Conservation (phyloP, 35 echinoderm and acorn worm species). For the Apostichopus parvimensis region DNA sequence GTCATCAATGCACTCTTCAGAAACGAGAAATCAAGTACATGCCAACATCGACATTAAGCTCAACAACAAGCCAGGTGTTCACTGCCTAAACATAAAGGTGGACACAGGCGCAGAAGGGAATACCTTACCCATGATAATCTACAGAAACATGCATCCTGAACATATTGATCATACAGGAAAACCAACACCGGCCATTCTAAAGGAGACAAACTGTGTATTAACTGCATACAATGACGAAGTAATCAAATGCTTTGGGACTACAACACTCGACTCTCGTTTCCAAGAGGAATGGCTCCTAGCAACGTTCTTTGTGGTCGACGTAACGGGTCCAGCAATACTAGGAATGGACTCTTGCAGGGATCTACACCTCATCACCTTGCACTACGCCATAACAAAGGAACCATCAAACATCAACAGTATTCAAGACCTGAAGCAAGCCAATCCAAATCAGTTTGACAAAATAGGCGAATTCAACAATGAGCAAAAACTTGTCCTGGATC, state of each 20-base stretch:
- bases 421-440: not conserved
- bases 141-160: slow-evolving; percentile 3
- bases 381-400: not conserved
- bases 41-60: slow-evolving; percentile 11
- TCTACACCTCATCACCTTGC: slow-evolving; percentile 23
- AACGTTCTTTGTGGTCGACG: not conserved
- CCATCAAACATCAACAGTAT: not conserved
- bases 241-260: slow-evolving; percentile 21
- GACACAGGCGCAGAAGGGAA: slow-evolving; percentile 41
- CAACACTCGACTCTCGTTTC: not conserved
- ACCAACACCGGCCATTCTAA: not conserved
- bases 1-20: not conserved
- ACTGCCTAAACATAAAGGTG: not conserved
- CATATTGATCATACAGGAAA: not conserved
- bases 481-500: slow-evolving; percentile 53
- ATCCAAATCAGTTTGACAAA: slow-evolving; percentile 30
- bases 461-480: slow-evolving; percentile 50
- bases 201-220: not conserved
- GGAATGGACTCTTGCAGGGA: slow-evolving; percentile 3
- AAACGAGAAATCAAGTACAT: not conserved
- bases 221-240: not conserved
- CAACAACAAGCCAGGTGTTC: not conserved
- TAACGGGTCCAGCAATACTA: slow-evolving; percentile 1
- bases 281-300: not conserved
- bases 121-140: not conserved